Evolutionary conservation across 1,140 invertebrate species (phyloP).

Genomic region (Wasmannia auropunctata): DNA sequence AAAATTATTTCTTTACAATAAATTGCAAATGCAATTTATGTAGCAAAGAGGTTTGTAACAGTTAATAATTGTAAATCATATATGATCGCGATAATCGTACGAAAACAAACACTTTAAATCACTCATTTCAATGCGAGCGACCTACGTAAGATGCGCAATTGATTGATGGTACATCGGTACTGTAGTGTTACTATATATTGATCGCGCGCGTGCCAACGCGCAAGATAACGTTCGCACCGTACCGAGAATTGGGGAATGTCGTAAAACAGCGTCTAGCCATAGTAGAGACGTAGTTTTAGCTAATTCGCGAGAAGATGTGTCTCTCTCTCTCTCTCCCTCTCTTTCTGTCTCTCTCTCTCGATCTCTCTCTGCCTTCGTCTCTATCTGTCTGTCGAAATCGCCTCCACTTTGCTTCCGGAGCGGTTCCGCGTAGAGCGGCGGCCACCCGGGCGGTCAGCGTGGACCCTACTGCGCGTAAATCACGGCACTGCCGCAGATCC

Average conservation of each 20-base stretch:
- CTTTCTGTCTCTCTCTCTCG: slow-evolving; percentile 24
- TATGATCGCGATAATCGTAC: not conserved
- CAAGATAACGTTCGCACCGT: slow-evolving; percentile 9
- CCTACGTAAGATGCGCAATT: not conserved
- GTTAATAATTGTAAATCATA: not conserved
- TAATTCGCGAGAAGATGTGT: slow-evolving; percentile 72
- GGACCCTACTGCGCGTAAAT: slow-evolving; percentile 79
- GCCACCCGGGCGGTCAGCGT: slow-evolving; percentile 73
- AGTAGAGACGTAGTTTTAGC: slow-evolving; percentile 69
- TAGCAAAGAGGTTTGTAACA: not conserved
- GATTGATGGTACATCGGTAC: not conserved
- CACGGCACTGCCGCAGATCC: slow-evolving; percentile 78
- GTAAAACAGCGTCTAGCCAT: slow-evolving; percentile 76
- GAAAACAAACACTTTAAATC: not conserved
- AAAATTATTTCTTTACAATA: not conserved
- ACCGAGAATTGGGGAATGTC: slow-evolving; percentile 61
- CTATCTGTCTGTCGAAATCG: slow-evolving; percentile 54
- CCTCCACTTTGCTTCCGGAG: slow-evolving; percentile 58
- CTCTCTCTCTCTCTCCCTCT: slow-evolving; percentile 32
- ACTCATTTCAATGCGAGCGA: not conserved
- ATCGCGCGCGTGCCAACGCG: not conserved
- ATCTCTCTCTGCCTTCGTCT: slow-evolving; percentile 25
- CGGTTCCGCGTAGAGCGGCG: slow-evolving; percentile 46
- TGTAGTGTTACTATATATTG: not conserved
- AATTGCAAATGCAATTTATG: not conserved